A percentile compares a stretch with the other conserved stretches of the same genome.
Conservation (phyloP, 1,140 invertebrate genomes). For the Bombus superbus region DNA sequence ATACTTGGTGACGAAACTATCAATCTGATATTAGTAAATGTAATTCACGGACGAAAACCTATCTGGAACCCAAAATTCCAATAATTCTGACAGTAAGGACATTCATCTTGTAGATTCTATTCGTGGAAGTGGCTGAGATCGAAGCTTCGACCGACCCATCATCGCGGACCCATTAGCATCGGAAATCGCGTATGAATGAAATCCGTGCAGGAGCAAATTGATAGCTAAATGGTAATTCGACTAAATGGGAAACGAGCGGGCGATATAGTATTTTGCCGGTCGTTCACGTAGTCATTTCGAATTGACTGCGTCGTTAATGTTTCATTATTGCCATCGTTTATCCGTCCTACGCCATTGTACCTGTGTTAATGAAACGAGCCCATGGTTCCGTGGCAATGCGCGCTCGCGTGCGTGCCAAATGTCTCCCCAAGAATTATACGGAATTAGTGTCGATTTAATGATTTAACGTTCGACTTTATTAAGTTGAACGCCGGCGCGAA, state of each 20-base stretch:
- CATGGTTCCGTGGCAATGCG: not conserved
- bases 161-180: conserved; percentile 30
- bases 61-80: not conserved
- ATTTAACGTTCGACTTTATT: conserved; percentile 53
- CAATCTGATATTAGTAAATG: no score
- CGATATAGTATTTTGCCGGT: conserved; percentile 66
- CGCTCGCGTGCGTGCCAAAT: conserved; percentile 29
- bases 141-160: conserved; percentile 28
- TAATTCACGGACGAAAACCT: not conserved
- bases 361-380: conserved; percentile 69
- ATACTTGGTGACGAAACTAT: no score
- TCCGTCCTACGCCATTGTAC: conserved; percentile 57
- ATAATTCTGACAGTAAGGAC: not conserved
- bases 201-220: conserved; percentile 59
- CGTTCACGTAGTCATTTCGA: conserved; percentile 65
- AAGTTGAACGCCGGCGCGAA: conserved; percentile 20
- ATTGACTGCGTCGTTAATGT: conserved; percentile 73
- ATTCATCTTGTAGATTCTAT: not conserved
- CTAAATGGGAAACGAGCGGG: conserved; percentile 55
- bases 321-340: conserved; percentile 76
- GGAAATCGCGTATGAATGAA: conserved; percentile 58
- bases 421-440: conserved; percentile 63
- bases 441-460: conserved; percentile 63
- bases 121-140: not conserved
- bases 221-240: conserved; percentile 67